phyloP scores from a whole-genome alignment of 2,797 vertebrate species.

The Stomatorhinus walkeri region DNA sequence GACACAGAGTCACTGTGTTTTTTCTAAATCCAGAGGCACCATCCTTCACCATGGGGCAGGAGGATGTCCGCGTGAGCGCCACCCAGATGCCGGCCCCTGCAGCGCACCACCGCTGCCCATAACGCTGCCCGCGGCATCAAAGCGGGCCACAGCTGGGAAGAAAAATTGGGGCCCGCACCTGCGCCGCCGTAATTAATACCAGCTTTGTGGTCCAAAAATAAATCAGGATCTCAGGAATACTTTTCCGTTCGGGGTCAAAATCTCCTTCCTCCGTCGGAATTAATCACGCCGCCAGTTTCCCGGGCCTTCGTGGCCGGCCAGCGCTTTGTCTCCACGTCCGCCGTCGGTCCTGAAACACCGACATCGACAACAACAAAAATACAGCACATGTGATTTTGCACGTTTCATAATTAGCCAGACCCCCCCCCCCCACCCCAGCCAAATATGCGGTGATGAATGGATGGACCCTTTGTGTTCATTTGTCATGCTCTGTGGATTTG shows the following conservation, averaged over 20 bases:
- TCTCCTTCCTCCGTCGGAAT: constrained; percentile 59
- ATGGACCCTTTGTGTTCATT: constrained; percentile 69
- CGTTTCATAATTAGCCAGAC: constrained; percentile 59
- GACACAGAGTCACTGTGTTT: constrained; percentile 27
- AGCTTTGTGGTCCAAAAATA: constrained; percentile 58
- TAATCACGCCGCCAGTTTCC: constrained; percentile 57
- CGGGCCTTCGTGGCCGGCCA: constrained; percentile 23
- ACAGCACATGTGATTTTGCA: constrained; percentile 54
- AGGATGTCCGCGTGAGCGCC: constrained; percentile 46
- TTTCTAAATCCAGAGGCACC: constrained; percentile 52
- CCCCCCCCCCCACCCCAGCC: constrained; percentile 26
- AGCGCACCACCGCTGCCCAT: constrained; percentile 11
- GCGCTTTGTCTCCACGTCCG: constrained; percentile 34
- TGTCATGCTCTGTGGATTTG: constrained; percentile 60
- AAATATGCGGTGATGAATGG: constrained; percentile 63
- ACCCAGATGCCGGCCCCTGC: constrained; percentile 52
- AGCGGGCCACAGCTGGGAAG: constrained; percentile 48
- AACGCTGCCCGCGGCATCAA: constrained; percentile 34
- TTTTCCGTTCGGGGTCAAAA: constrained; percentile 74
- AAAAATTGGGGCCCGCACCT: constrained; percentile 70
- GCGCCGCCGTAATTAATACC: constrained; percentile 68
- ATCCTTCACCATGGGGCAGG: constrained; percentile 50
- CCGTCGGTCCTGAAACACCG: constrained; percentile 40
- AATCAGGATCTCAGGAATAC: constrained; percentile 73
- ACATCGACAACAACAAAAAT: constrained; percentile 34